Percentiles rank a stretch among this genome's conserved stretches.
Conservation (phyloP, 2,888 invertebrate genomes). For the Ennomos erosarius region DNA sequence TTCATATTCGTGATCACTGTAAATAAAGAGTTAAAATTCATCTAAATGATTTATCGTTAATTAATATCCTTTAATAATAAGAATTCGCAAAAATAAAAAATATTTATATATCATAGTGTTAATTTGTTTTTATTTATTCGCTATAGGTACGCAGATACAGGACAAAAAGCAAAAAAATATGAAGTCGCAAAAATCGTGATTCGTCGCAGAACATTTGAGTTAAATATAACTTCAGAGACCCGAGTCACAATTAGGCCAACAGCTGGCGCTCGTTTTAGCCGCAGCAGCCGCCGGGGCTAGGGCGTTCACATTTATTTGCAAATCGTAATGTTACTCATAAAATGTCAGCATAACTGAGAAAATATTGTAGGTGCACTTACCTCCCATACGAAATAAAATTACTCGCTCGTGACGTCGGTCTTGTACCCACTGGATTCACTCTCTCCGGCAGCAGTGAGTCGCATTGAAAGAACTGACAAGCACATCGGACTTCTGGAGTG, state of each 20-base stretch:
- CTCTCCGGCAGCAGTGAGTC: conserved; percentile 92
- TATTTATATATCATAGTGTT: too few relatives aligned
- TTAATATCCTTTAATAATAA: too few relatives aligned
- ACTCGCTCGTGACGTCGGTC: conserved; percentile 87
- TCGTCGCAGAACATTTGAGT: conserved; percentile 65
- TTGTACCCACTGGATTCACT: conserved; percentile 88
- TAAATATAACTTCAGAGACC: conserved; percentile 77
- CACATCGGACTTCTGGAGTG: conserved; percentile 93
- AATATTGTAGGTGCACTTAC: conserved; percentile 66
- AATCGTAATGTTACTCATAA: conserved; percentile 65
- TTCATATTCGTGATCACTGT: conserved; percentile 97
- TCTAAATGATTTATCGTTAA: too few relatives aligned
- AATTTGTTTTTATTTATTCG: conserved; percentile 43
- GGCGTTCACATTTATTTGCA: conserved; percentile 65
- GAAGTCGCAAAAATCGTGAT: conserved; percentile 61
- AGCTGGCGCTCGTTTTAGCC: conserved; percentile 81
- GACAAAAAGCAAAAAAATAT: conserved; percentile 39
- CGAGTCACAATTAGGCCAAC: conserved; percentile 83
- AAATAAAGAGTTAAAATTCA: conserved; percentile 55
- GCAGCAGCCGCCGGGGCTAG: conserved; percentile 77
- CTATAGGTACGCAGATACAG: conserved; percentile 44
- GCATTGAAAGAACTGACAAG: conserved; percentile 93
- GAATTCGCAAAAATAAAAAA: conserved; percentile 54
- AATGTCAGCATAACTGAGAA: conserved; percentile 59
- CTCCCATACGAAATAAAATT: conserved; percentile 72